These are phyloP conservation scores for Neomonachus schauinslandi DNA, from an alignment of 2,113 vertebrate genomes.

Conservation along the genomic window DNA sequence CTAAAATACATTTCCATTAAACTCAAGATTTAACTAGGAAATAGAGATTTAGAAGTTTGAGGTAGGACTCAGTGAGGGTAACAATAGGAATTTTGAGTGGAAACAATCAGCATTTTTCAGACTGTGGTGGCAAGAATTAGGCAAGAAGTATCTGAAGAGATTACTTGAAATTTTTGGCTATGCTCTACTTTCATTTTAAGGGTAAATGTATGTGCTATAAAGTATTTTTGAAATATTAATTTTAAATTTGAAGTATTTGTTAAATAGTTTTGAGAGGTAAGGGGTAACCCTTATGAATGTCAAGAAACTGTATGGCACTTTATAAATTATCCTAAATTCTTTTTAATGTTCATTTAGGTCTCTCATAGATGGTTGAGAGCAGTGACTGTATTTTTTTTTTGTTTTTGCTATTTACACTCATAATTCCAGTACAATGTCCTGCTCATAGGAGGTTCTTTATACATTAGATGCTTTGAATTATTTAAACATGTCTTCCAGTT, in stretches of 20 bases:
- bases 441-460: background rate
- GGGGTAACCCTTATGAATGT: background rate
- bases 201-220: background rate
- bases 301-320: conserved; percentile 10
- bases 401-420: conserved; percentile 24
- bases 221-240: conserved; percentile 43
- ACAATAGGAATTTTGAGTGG: background rate
- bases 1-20: background rate
- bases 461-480: conserved; percentile 60
- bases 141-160: conserved; percentile 1
- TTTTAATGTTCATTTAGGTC: conserved; percentile 4
- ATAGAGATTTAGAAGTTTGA: background rate
- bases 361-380: background rate
- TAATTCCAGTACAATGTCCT: conserved; percentile 3
- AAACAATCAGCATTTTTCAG: conserved; percentile 18
- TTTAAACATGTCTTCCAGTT: conserved; percentile 60
- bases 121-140: background rate
- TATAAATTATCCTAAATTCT: background rate
- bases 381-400: background rate
- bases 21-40: background rate
- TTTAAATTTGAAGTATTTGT: conserved; percentile 55
- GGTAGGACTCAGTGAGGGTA: background rate
- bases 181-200: conserved; percentile 23
- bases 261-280: conserved; percentile 28
- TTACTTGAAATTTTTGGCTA: background rate